Evolutionary conservation across 1,140 invertebrate species (phyloP), one percentile per base, ranked within the genome.

Genomic region (Zophobas morio): DNA sequence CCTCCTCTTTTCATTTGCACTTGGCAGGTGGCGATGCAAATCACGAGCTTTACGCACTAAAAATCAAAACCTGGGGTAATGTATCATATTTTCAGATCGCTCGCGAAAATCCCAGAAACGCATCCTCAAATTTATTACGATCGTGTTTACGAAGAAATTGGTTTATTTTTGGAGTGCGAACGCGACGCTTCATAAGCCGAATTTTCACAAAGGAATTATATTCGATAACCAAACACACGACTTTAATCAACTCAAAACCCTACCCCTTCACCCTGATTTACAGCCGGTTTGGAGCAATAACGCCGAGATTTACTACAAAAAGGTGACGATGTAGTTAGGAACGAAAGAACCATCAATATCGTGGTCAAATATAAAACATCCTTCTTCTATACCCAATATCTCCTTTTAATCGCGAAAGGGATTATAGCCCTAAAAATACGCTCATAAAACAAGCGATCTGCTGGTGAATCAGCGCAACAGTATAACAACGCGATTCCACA

Each of bases 251-350:
- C n/a, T 51, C 6, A 51, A 51, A 51, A 20, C 20, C 20, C 20
- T 20, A 20, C 20, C 20, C 20, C 20, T 20, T 20, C 20, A 40
- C 5, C 54, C 32, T 57, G 60, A 66, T 66, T 66, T 66, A 66
- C 60, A 66, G 37, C 60, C 20, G 33, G 60, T 66, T 66, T 42
- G 39, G 60, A 39, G 8, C 60, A 66, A 66, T 46, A 66, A 66
- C 32, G 39, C 20, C n/a, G 39, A 42, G 60, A 66, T 66, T 66
- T 66, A 66, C 60, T 66, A 66, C 60, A 46, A 66, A 66, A 66
- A 66, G 60, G 39, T 66, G 60, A 66, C 60, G 60, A 66, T 66
- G 60, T 66, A 66, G 60, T 66, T 46, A 66, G 60, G 57, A n/a
- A 63, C 39, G 33, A 1, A 66, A 39, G 20, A 66, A 66, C 60